Base-by-base conservation (phyloP, 2,113 vertebrate species). In the Chrysochloris asiatica region DNA sequence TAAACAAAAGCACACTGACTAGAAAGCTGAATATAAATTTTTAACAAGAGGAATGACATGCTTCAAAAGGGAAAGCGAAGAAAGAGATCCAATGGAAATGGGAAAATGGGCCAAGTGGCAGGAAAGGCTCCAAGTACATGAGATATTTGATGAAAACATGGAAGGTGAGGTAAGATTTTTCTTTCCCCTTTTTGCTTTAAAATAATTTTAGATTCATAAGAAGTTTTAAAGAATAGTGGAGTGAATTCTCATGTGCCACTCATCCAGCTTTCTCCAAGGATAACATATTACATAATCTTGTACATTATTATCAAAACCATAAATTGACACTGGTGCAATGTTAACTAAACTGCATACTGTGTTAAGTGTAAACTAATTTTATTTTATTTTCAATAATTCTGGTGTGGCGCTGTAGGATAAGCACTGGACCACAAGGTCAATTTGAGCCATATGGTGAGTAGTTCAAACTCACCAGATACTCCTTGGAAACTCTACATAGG, bases 1-100 rank as follows among this genome's bases (percentile, higher is more conserved):
- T 54, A 93, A 38, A 75, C 17, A 80, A 91, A 94, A 61, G n/a
- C 43, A 82, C 50, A 61, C 17, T 61, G 77, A 77, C 9, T 43
- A 61, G 17, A 86, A 90, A 88, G 45, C 10, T 72, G 36, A 54
- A 47, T 67, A 67, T 67, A 72, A 3, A 33, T 30, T 50, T 3
- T 56, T 91, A 78, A 76, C 47, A 54, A 83, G n/a, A 45, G 36
- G 41, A 71, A 83, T 71, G 52, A 89, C 22, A 5, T 78, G 5
- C n/a, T 59, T 83, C 41, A 47, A 59, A 77, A 28, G 36, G 22
- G 38, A 38, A 19, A 41, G 24, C 65, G 16, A n/a, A 26, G 38
- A 72, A 2, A 59, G 36, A 30, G 24, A 72, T 83, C 30, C 56
- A 78, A 78, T 91, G 63, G n/a, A 67, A 86, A 63, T 36, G 4